Evolutionary conservation across 92 coral and sea anemone genomes (phyloP).

Genomic region (Heteractis magnifica): DNA sequence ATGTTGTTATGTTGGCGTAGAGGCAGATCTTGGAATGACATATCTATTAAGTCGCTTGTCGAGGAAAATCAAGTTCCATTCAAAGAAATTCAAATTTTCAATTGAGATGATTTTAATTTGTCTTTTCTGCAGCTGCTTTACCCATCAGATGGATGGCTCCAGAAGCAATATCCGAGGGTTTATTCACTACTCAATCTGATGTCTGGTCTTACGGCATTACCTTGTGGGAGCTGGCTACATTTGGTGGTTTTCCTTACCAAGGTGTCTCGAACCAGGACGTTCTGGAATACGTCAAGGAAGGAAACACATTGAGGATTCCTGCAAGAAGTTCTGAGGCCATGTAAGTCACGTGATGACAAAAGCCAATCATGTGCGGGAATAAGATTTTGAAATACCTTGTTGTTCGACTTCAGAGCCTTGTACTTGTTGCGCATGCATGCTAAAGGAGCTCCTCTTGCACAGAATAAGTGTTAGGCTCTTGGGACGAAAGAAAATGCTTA

Average conservation of each 20-base stretch:
- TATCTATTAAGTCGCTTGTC: too few relatives aligned
- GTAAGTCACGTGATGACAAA: slow-evolving; percentile 31
- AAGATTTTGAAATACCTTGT: too few relatives aligned
- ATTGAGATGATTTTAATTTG: not conserved
- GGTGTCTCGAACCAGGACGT: slow-evolving; percentile 69
- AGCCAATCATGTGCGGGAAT: not conserved
- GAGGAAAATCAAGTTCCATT: too few relatives aligned
- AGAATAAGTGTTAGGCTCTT: too few relatives aligned
- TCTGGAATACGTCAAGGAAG: slow-evolving; percentile 55
- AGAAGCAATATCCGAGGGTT: slow-evolving; percentile 69
- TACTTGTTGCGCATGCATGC: too few relatives aligned
- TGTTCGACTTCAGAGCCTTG: too few relatives aligned
- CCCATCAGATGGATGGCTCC: slow-evolving; percentile 88
- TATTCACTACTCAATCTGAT: slow-evolving; percentile 68
- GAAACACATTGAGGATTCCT: slow-evolving; percentile 57
- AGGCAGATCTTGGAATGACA: too few relatives aligned
- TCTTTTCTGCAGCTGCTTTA: slow-evolving; percentile 39
- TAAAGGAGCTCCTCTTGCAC: too few relatives aligned
- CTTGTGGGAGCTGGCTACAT: slow-evolving; percentile 77
- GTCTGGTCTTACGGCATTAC: slow-evolving; percentile 85
- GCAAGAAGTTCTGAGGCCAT: slow-evolving; percentile 43
- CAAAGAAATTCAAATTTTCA: too few relatives aligned
- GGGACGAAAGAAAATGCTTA: too few relatives aligned
- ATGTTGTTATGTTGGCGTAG: too few relatives aligned
- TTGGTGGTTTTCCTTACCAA: slow-evolving; percentile 87